These are phyloP conservation scores for Zosterops pallidus DNA, from an alignment of 2,113 vertebrate genomes.

Conservation along the genomic window DNA sequence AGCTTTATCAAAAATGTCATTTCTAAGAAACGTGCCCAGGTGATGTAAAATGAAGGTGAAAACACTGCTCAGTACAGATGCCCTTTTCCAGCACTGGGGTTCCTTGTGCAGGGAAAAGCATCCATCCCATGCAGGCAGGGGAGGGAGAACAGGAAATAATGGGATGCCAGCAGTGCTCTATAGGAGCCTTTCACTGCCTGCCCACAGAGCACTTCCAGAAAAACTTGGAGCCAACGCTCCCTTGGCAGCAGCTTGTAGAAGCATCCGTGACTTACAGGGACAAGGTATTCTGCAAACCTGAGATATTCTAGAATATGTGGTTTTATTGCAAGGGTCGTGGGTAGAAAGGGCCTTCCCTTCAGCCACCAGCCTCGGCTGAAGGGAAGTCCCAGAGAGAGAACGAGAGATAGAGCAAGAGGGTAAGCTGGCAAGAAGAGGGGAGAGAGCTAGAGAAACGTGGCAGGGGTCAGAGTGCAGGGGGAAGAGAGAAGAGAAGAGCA, in stretches of 20 bases:
- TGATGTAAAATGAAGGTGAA: background rate
- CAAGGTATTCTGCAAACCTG: too few relatives aligned
- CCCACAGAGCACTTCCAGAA: constrained; percentile 67
- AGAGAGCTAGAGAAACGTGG: too few relatives aligned
- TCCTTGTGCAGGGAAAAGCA: constrained; percentile 24
- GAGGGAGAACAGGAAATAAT: constrained; percentile 48
- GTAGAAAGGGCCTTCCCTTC: too few relatives aligned
- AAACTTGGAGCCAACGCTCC: constrained; percentile 56
- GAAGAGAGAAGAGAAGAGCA: too few relatives aligned
- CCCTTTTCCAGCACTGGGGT: constrained; percentile 1
- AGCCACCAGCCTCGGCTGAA: too few relatives aligned
- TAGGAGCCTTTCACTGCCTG: constrained; percentile 65
- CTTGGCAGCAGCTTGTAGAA: constrained; percentile 69
- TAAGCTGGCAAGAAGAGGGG: too few relatives aligned
- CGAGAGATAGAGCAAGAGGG: too few relatives aligned
- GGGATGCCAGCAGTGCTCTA: constrained; percentile 61
- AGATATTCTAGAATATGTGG: too few relatives aligned
- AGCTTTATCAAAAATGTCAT: background rate
- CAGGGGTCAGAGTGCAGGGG: too few relatives aligned
- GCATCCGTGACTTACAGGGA: too few relatives aligned
- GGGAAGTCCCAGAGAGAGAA: too few relatives aligned
- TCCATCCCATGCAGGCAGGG: constrained; percentile 18
- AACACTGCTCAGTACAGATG: background rate
- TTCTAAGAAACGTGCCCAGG: background rate
- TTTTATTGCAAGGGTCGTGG: too few relatives aligned